Base-by-base conservation (phyloP, 2,888 invertebrate genomes). In the Labia minor region DNA sequence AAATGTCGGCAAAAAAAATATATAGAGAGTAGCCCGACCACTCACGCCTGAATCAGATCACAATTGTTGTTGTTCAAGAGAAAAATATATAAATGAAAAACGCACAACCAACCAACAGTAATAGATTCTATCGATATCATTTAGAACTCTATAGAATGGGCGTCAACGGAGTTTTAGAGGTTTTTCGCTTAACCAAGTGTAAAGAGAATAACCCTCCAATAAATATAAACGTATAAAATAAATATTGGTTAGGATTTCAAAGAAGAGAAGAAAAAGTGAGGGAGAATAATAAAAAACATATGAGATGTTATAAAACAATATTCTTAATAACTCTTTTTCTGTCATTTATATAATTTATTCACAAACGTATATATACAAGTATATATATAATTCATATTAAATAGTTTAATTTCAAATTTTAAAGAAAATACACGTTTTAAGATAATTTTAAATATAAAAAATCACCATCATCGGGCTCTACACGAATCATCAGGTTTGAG, bases 101-200 rank as follows among this genome's bases (percentile, higher is more conserved):
- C 49, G 49, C 49, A 49, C 49, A 49, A 11, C 14, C 8, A 49
- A 49, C 49, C 4, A 49, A 49, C 49, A 49, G 49, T 49, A 49
- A 49, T 49, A 49, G 49, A 49, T 49, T 49, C 49, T 49, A 49
- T 49, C 49, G 49, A 49, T 49, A 49, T 49, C 49, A 49, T 49
- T 49, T 49, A 14, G 49, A 49, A 14, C 16, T 49, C 16, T 49
- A 49, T 49, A 49, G 49, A 49, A 49, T 49, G 49, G 49, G n/a
- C n/a, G 4, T 11, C 33, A 33, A 33, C 3, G 16, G 49, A 14
- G 49, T 49, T 49, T 33, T 33, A 33, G 33, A 8, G 49, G 49
- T 49, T 49, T 49, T 14, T 49, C 49, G 49, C 49, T 49, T 49
- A 49, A 14, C 49, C 49, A 49, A 49, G n/a, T 49, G 49, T 49